Base-by-base conservation (phyloP, 2,113 vertebrate species). In the Notechis scutatus region DNA sequence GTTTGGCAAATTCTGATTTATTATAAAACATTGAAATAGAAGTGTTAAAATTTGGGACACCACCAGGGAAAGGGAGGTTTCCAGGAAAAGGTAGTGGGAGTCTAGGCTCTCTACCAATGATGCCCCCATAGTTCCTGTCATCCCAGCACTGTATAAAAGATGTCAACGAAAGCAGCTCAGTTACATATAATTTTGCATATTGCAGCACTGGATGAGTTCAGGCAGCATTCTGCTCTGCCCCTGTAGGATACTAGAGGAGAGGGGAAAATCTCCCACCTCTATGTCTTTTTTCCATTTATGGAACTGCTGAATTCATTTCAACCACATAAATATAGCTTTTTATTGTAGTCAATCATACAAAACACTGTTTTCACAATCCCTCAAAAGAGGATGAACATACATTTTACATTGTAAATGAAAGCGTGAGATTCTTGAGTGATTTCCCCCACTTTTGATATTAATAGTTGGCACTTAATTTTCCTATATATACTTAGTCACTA, bases 301-400 rank as follows among this genome's bases (percentile, higher is more conserved):
- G 39, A 23, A 86, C 10, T 0, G 10, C 15, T 34, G 4, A 54
- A 3, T 15, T 6, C 9, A 34, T 61, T 81, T 86, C 29, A 20
- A 87, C 9, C 2, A 29, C 42, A 52, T 7, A 42, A 59, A 45
- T 69, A 21, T 24, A 81, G 47, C 42, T 3, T 50, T 93, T 93
- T 93, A 93, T 86, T 93, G 24, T 7, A 26, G 1, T 23, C 52
- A 54, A 11, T 64, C n/a, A 86, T 64, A 26, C 81, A 93, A 86
- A 89, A 57, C 14, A 85, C 4, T 74, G 57, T 64, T 81, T 0
- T 29, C 54, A 89, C 4, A 85, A 61, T 87, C 56, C 81, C 20
- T 90, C 56, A 93, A 90, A 93, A 93, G 5, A 21, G 89, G 59
- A 93, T 64, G 88, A 29, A 85, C 18, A 47, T 29, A 92, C 14